A percentile compares a stretch with the other conserved stretches of the same genome.
These are phyloP conservation scores for Venusia cambrica DNA, from an alignment of 2,888 invertebrate species.

Conservation along the genomic window DNA sequence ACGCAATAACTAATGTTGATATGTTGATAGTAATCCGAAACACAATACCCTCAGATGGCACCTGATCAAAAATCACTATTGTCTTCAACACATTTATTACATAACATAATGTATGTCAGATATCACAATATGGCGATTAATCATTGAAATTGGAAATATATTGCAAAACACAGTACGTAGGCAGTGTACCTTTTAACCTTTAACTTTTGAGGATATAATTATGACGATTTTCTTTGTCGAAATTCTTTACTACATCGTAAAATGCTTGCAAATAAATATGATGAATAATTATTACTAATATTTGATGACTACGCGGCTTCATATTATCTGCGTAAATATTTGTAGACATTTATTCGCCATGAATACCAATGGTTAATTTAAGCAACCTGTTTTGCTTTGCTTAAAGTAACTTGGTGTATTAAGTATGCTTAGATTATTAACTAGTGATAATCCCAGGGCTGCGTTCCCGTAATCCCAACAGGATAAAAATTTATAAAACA, in stretches of 20 bases:
- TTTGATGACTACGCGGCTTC: too few relatives aligned
- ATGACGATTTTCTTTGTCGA: conserved; percentile 18
- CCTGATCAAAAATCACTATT: conserved; percentile 19
- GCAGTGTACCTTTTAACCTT: conserved; percentile 23
- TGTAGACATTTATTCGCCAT: too few relatives aligned
- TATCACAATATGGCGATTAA: conserved; percentile 43
- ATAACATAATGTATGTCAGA: conserved; percentile 32
- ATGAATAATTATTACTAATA: neutral
- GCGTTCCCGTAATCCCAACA: too few relatives aligned
- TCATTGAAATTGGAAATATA: conserved; percentile 37
- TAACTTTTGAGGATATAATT: conserved; percentile 26
- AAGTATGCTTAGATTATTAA: too few relatives aligned
- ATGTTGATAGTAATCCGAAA: neutral
- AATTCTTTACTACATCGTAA: conserved; percentile 12
- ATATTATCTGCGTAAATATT: too few relatives aligned
- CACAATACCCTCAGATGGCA: conserved; percentile 1
- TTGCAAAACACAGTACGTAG: conserved; percentile 32
- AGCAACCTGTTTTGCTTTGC: too few relatives aligned
- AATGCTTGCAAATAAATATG: conserved; percentile 3
- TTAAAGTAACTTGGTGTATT: too few relatives aligned
- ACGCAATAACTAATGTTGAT: too few relatives aligned
- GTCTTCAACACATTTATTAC: conserved; percentile 19
- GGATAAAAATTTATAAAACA: too few relatives aligned
- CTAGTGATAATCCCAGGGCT: too few relatives aligned
- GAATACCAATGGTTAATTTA: too few relatives aligned